Evolutionary conservation across 2,113 vertebrate species (phyloP), one percentile per base, ranked within the genome.

Genomic region (Progne subis): DNA sequence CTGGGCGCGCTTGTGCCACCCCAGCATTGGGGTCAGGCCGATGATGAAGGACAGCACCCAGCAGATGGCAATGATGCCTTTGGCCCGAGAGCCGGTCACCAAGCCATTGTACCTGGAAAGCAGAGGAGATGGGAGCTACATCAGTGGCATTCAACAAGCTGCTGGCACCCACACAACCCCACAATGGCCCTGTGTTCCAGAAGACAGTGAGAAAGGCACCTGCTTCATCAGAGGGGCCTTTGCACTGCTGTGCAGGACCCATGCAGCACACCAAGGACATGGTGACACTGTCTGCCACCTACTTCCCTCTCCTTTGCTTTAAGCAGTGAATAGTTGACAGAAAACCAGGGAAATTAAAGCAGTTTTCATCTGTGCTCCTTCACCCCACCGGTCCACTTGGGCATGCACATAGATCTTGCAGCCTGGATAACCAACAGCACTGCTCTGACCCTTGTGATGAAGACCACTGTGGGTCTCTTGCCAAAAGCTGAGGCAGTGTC

Each of bases 1-100:
- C 56, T 46, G 85, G 3, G 94, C 4, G 4, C 61, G 91, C 2
- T 85, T 97, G 98, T 99, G 98, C 99, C 99, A 99, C 92, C 99
- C 99, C 77, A 99, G 98, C 99, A 99, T 99, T 11, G 99, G 99
- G 2, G 98, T 99, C 94, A 99, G 98, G 57, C 99, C 99, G 3
- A 99, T 99, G 95, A 98, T 96, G 72, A 99, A 99, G 14, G 99
- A 99, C 59, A 99, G 95, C 49, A 99, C 97, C 99, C 99, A 99
- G 97, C 99, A 99, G 96, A 99, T 94, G 41, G 98, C 98, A 53
- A 99, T 99, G 97, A 99, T 98, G 67, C 98, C 98, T 91, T 97
- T 98, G 43, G 99, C 99, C 53, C 99, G 98, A 44, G 98, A 91
- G 61, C 98, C 98, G 0, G 99, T 99, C 98, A 99, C 99, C 97